Evolutionary conservation across 2,888 invertebrate genomes (phyloP), one percentile per base, ranked within the genome.

Genomic region (Norana najaformis): DNA sequence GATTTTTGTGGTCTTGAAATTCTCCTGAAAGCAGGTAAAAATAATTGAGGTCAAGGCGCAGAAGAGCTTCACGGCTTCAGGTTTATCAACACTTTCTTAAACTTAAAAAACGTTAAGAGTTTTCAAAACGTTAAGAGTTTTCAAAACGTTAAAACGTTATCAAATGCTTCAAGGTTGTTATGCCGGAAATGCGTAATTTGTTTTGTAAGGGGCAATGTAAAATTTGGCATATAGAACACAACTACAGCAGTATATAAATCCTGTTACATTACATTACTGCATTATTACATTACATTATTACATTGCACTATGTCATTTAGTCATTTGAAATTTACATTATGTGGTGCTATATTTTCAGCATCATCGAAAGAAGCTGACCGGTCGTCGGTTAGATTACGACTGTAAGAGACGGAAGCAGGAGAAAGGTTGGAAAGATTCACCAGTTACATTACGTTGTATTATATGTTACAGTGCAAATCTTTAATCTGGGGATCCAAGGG

Each of bases 311-410:
- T 69, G 16, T n/a, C 30, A 16, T 8, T 69, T 30, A n/a, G n/a
- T 69, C 30, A 69, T 69, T 69, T 69, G 8, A 69, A n/a, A 69
- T 8, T 8, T 30, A 69, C 30, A n/a, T 69, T 69, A n/a, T 23
- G 23, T 47, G 41, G 11, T 88, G 36, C 4, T 13, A 30, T 83
- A 83, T 85, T 95, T 94, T 89, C 92, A 98, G 98, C 98, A 99
- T 95, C 99, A 99, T 96, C 97, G 99, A 94, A 99, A 99, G 96
- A 99, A 99, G 96, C 96, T 99, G 95, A 98, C 99, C 95, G 99
- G 99, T 90, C 97, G 99, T 94, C 96, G 99, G 94, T 96, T 99
- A 94, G 99, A 99, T 96, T 99, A 98, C 95, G 99, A 99, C 95
- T 99, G 99, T 96, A 99, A 99, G 96, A 97, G 98, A 95, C 96